Base-by-base conservation (phyloP, 2,888 invertebrate species). In the Eupithecia vulgata region DNA sequence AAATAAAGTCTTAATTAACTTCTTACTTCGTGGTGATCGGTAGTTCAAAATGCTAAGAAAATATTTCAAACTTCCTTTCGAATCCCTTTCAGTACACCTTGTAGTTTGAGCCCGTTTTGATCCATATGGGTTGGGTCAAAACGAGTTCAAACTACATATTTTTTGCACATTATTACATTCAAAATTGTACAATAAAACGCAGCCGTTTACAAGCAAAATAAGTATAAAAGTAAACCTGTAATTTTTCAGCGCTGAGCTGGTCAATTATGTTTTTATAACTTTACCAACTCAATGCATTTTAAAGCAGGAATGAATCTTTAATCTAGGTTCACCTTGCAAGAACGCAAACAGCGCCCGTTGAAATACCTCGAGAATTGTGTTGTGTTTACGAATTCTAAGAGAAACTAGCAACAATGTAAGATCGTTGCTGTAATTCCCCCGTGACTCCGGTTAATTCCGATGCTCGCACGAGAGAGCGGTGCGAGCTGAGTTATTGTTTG, bases 401-500 rank as follows among this genome's bases (percentile, higher is more conserved):
- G 72, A 73, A 77, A 69, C 73, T 69, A 67, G 75, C 70, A 76
- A 76, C 78, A 75, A 75, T 73, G 75, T 72, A 70, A 73, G 71
- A 76, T 64, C 73, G 77, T 62, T 74, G 74, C 67, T 75, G 78
- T 76, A 74, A 78, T 76, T 78, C 80, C 77, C 78, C 48, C 61
- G 80, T 73, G 78, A 78, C 73, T 78, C 73, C 37, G 79, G 76
- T 76, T 80, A 80, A 84, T 81, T 83, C 84, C 81, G 79, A 42
- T 75, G 72, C 64, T 80, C 79, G 81, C 79, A 76, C 73, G 82
- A 83, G 82, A 83, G 82, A 83, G 82, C 83, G 82, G 83, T 78
- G 82, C 57, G 12, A 57, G 82, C 79, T 81, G 81, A 84, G 83
- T 84, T 85, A 88, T 88, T 88, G 85, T 86, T 85, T 84, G 84